Conservation (phyloP, 2,797 vertebrate species). For the Rhinogobio ventralis region DNA sequence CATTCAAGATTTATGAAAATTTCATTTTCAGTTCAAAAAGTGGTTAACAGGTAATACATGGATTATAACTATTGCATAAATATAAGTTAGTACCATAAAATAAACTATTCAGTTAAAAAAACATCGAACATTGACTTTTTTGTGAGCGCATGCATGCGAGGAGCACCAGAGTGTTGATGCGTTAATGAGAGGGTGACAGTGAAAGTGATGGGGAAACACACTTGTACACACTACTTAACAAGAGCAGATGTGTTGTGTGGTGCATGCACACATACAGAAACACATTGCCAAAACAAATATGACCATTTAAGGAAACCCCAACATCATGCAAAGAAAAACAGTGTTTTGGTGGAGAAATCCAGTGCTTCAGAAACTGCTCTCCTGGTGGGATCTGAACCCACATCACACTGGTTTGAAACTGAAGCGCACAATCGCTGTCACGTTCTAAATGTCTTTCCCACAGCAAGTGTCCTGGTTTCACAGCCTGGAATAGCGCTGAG, state of each 20-base stretch:
- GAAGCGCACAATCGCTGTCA: constrained; percentile 27
- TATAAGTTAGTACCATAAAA: not conserved
- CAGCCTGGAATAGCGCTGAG: constrained; percentile 79
- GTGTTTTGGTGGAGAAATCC: not conserved
- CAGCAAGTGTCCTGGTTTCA: constrained; percentile 80
- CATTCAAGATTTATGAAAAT: not conserved
- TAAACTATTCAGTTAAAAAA: not conserved
- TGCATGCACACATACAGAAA: not conserved
- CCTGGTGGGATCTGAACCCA: not conserved
- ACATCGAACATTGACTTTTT: not conserved
- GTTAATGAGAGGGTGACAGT: constrained; percentile 21
- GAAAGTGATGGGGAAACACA: constrained; percentile 3
- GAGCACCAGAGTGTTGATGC: too few relatives aligned
- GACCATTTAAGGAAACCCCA: not conserved
- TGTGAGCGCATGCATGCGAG: too few relatives aligned
- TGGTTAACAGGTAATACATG: too few relatives aligned
- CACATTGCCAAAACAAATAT: not conserved
- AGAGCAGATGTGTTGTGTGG: not conserved
- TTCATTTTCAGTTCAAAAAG: not conserved
- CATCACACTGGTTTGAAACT: not conserved
- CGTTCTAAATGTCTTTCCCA: constrained; percentile 75
- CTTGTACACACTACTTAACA: not conserved
- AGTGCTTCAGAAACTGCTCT: not conserved
- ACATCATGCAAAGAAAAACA: not conserved
- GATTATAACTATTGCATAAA: too few relatives aligned